These are phyloP conservation scores for Calyptomena viridis DNA, from an alignment of 2,113 vertebrate genomes.

Conservation along the genomic window DNA sequence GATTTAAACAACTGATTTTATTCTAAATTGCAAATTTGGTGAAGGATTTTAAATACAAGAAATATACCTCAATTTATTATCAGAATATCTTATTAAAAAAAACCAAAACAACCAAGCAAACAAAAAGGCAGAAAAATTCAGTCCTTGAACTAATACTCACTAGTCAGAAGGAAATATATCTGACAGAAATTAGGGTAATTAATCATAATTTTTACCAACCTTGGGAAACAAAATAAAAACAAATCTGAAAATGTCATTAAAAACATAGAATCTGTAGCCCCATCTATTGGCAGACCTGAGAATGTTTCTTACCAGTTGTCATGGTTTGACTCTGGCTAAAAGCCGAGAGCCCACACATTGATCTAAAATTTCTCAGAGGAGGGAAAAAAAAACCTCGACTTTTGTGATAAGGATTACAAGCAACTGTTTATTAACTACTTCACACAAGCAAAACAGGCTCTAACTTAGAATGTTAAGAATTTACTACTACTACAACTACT, in stretches of 20 bases:
- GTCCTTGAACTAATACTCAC: neutral
- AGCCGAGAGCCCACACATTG: too few relatives aligned
- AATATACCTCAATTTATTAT: neutral
- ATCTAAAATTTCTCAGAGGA: too few relatives aligned
- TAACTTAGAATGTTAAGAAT: too few relatives aligned
- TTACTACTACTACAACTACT: too few relatives aligned
- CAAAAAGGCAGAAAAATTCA: neutral
- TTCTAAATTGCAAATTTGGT: neutral
- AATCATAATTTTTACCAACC: neutral
- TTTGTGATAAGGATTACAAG: too few relatives aligned
- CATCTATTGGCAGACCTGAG: neutral
- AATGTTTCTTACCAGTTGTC: neutral
- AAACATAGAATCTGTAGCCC: neutral
- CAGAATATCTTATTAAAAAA: neutral
- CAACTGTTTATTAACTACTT: too few relatives aligned
- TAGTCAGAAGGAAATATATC: neutral
- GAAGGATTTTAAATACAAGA: neutral
- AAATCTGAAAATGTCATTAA: neutral
- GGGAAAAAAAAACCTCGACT: too few relatives aligned
- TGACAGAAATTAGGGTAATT: neutral
- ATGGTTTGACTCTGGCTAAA: too few relatives aligned
- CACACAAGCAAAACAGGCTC: too few relatives aligned
- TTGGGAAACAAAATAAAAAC: neutral
- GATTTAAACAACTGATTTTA: neutral
- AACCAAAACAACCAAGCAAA: neutral